These are phyloP conservation scores for Nesometra sesokonis DNA, from an alignment of 35 echinoderm and acorn worm genomes.

Conservation along the genomic window DNA sequence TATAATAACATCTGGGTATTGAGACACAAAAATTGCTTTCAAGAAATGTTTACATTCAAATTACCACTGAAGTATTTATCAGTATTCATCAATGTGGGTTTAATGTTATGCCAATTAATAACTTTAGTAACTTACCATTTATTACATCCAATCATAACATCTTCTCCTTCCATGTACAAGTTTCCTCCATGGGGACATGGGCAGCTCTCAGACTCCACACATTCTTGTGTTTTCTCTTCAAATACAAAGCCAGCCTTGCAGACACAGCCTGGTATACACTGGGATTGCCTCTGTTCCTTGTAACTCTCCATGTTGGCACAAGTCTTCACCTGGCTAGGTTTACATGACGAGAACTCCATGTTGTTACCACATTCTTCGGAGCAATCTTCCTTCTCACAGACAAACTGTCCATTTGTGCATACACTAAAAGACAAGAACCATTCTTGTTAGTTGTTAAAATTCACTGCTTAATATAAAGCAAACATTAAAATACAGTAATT, in stretches of 20 bases:
- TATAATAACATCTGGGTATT: too few species aligned
- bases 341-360: neutral
- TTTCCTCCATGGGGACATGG: constrained; percentile 1
- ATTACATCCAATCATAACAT: neutral
- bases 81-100: too few species aligned
- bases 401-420: neutral
- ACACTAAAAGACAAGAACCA: neutral
- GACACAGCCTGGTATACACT: neutral
- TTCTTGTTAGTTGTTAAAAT: too few species aligned
- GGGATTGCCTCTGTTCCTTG: neutral
- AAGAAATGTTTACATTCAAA: too few species aligned
- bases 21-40: too few species aligned
- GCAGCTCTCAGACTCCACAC: neutral
- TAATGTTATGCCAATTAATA: too few species aligned
- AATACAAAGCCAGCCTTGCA: neutral
- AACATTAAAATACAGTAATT: too few species aligned
- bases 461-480: too few species aligned
- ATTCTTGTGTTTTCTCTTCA: neutral
- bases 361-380: neutral
- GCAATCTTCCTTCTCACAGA: neutral
- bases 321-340: neutral
- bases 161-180: neutral
- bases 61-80: too few species aligned
- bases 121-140: neutral
- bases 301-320: neutral